Percentiles rank a stretch among this genome's conserved stretches.
phyloP scores from a whole-genome alignment of 1,140 invertebrate genomes.

The Saccostrea echinata region DNA sequence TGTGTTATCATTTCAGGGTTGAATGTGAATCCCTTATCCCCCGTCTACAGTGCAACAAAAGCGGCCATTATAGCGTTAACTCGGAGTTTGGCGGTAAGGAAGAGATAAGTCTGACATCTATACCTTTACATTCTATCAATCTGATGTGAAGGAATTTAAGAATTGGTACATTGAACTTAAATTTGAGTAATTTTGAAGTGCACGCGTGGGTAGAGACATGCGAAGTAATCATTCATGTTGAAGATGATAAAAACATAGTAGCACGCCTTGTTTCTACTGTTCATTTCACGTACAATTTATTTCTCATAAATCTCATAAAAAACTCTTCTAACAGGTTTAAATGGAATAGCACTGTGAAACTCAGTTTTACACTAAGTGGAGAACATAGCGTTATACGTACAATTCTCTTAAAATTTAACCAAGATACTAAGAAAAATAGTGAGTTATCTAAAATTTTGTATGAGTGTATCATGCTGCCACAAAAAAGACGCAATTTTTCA shows the following conservation, averaged over 20 bases:
- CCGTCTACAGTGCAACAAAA: conserved; percentile 66
- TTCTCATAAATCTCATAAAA: too few species aligned
- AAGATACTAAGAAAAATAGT: too few species aligned
- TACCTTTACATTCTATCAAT: not conserved
- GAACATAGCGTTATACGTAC: too few species aligned
- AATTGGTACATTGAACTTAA: not conserved
- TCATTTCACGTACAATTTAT: not conserved
- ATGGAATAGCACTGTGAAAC: too few species aligned
- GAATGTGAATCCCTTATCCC: conserved; percentile 60
- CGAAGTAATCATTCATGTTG: not conserved
- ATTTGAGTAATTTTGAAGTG: not conserved
- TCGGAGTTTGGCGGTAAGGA: conserved; percentile 62
- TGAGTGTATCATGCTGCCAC: too few species aligned
- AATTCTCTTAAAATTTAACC: too few species aligned
- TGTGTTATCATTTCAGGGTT: conserved; percentile 56
- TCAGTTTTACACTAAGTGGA: too few species aligned
- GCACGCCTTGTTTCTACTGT: not conserved
- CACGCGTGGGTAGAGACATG: not conserved
- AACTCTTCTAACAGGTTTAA: too few species aligned
- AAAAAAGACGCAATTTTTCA: too few species aligned
- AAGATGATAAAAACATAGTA: not conserved
- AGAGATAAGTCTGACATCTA: not conserved
- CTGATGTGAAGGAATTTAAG: not conserved
- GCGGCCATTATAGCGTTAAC: conserved; percentile 62
- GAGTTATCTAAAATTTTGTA: too few species aligned